Base-by-base conservation (phyloP, 2,888 invertebrate species). In the Dinocampus coccinellae region DNA sequence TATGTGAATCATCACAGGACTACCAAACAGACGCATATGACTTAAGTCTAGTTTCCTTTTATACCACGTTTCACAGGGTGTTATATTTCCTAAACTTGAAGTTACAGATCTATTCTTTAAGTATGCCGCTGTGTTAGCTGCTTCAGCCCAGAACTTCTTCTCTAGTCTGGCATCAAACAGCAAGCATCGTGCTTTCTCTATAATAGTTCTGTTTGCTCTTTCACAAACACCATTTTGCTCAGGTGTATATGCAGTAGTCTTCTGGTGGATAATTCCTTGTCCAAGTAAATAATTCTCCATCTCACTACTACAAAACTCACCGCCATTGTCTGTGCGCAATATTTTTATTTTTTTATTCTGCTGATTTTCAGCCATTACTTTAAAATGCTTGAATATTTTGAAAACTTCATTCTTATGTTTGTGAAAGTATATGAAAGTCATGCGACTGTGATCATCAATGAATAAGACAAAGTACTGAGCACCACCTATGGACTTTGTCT, bases 131-230 rank as follows among this genome's bases (percentile, higher is more conserved):
- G 78, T 69, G 13, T 36, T 24, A 6, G 74, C 73, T 11, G 79
- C 77, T 69, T 80, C 85, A 42, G 82, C 81, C 86, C 85, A 87
- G 62, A 87, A 83, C 3, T 3, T 11, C 77, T 86, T 85, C 29
- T 75, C 70, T 13, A 85, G 67, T 24, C 80, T 75, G 3, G 83
- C 80, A 61, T 81, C 76, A 66, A 75, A 73, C 64, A 88, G 10
- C 78, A 85, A 79, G 42, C 83, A 70, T 52, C 85, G 79, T 61
- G 84, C 83, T 73, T 82, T 86, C 77, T 87, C 85, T 7, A 83
- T 82, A 52, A 88, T 74, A 7, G 77, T 78, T 10, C 80, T 57
- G 20, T 82, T 81, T 73, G 80, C 70, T 24, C 80, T 39, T 62
- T 81, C 81, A 11, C 79, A 79, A 0, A 81, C 77, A 34, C 81